Evolutionary conservation across 2,888 invertebrate genomes (phyloP), one percentile per base, ranked within the genome.

Genomic region (Brenthis ino): DNA sequence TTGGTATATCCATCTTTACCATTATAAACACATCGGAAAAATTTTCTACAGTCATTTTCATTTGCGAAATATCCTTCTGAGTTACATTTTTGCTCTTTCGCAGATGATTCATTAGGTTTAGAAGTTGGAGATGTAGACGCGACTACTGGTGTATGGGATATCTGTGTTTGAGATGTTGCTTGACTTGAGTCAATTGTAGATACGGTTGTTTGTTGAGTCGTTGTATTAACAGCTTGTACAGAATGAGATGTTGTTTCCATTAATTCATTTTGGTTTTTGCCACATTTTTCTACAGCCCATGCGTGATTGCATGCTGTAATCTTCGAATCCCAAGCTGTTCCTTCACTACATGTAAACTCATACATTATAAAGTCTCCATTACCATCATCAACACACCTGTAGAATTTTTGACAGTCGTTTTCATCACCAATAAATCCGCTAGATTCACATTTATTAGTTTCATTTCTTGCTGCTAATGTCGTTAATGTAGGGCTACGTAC

Each of bases 1-100:
- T 94, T 95, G 63, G 87, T 94, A 77, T 91, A 95, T 11, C 93
- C 91, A 69, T 94, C 94, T 55, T 91, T 86, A 0, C 94, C 95
- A 79, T 94, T 93, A 64, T 93, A 89, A 28, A 96, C 96, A 85
- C 97, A 97, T 75, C 96, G 94, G 81, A 96, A 96, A 87, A 97
- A 97, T 82, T 95, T 96, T 70, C 93, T 94, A 80, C 97, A 97
- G 79, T 96, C 94, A 57, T 88, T 87, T 53, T 93, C 89, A 84
- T 97, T 95, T 14, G 95, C 94, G 79, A 95, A 94, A 83, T 96
- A 97, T 65, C 96, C 96, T 83, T 95, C 95, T 75, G 85, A 81
- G 20, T 82, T 85, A 79, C 95, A 95, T 54, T 67, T 51, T 47
- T 73, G 58, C 14, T 63, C 60, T 64, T 65, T 56, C 20, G 55